Evolutionary conservation across 2,797 vertebrate genomes (phyloP).

Genomic region (Rhinatrema bivittatum): DNA sequence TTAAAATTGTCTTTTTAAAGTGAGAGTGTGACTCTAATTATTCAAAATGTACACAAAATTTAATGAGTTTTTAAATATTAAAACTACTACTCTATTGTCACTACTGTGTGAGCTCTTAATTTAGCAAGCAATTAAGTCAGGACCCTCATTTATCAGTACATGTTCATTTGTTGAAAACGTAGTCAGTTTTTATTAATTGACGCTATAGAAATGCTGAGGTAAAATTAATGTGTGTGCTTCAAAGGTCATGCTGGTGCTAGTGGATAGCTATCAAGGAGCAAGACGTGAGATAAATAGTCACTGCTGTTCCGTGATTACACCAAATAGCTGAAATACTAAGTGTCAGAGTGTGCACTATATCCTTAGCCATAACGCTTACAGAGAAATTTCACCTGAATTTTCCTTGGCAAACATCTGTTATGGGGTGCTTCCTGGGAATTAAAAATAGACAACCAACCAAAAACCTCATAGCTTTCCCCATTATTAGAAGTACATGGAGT

Average conservation of each 20-base stretch:
- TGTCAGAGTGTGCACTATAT: slow-evolving; percentile 49
- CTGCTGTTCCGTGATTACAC: slow-evolving; percentile 55
- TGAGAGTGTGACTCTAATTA: slow-evolving; percentile 63
- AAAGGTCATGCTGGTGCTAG: slow-evolving; percentile 73
- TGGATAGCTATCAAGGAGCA: slow-evolving; percentile 62
- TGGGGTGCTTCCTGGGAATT: slow-evolving; percentile 50
- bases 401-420: slow-evolving; percentile 71
- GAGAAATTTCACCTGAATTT: slow-evolving; percentile 52
- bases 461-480: slow-evolving; percentile 61
- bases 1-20: slow-evolving; percentile 61
- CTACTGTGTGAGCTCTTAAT: slow-evolving; percentile 94
- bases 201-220: slow-evolving; percentile 77
- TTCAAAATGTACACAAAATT: slow-evolving; percentile 74
- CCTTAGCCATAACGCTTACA: slow-evolving; percentile 56
- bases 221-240: slow-evolving; percentile 87
- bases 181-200: slow-evolving; percentile 98
- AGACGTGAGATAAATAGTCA: slow-evolving; percentile 81
- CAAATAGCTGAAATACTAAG: slow-evolving; percentile 61
- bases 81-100: slow-evolving; percentile 84
- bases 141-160: slow-evolving; percentile 95
- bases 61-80: slow-evolving; percentile 99
- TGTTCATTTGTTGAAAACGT: slow-evolving; percentile 85
- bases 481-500: slow-evolving; percentile 53
- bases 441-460: no score
- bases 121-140: slow-evolving; percentile 97